Percentiles rank a stretch among this genome's conserved stretches.
Conservation (phyloP, 2,888 invertebrate genomes). For the Sesamia inferens region DNA sequence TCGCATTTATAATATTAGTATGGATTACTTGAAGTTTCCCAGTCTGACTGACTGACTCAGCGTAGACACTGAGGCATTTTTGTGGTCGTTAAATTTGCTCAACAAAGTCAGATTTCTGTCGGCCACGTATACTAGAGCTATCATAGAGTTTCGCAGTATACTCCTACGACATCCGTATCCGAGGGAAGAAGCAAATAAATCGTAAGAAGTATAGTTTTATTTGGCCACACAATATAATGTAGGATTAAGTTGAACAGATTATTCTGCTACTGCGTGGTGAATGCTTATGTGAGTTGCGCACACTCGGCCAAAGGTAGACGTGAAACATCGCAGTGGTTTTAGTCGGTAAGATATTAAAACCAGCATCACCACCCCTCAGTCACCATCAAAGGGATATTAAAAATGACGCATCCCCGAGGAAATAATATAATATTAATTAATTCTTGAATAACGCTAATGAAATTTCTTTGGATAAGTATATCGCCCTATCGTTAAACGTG, state of each 20-base stretch:
- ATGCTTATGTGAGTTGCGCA: too few species aligned
- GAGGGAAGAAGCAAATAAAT: constrained; percentile 25
- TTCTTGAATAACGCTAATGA: background rate
- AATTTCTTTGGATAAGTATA: background rate
- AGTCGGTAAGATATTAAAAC: too few species aligned
- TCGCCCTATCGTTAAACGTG: background rate
- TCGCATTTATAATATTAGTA: too few species aligned
- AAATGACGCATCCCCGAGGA: background rate
- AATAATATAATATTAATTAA: background rate
- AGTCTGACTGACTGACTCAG: background rate
- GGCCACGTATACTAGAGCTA: constrained; percentile 30
- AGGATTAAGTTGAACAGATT: background rate
- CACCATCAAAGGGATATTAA: background rate
- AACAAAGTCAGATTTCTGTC: constrained; percentile 6
- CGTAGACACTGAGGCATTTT: background rate
- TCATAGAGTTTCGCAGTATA: constrained; percentile 30
- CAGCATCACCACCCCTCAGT: too few species aligned
- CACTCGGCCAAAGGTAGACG: too few species aligned
- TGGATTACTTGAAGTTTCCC: background rate
- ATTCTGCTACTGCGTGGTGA: background rate
- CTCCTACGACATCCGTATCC: constrained; percentile 34
- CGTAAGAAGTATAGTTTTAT: constrained; percentile 3
- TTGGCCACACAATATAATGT: constrained; percentile 10
- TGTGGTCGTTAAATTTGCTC: background rate
- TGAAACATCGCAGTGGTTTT: too few species aligned